phyloP scores from a whole-genome alignment of 2,797 vertebrate genomes.

The Chelon auratus region DNA sequence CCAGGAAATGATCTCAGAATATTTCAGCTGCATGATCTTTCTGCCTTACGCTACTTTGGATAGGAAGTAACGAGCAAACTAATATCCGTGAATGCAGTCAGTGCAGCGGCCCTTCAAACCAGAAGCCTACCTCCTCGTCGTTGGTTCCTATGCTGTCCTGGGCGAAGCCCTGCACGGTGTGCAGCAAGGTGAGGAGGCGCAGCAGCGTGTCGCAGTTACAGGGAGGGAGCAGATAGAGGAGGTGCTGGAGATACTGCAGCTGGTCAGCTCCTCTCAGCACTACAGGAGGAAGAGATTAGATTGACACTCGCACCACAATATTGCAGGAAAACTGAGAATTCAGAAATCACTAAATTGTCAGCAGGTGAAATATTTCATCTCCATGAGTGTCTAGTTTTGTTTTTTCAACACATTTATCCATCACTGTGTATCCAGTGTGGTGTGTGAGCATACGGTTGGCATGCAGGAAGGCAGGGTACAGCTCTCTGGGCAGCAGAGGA shows the following conservation, averaged over 20 bases:
- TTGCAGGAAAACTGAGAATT: no score
- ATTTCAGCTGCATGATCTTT: no score
- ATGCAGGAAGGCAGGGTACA: conserved; percentile 91
- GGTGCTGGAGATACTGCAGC: conserved; percentile 87
- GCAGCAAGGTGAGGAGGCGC: conserved; percentile 88
- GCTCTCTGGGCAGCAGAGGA: conserved; percentile 89
- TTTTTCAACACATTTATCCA: no score
- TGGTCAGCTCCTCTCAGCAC: conserved; percentile 85
- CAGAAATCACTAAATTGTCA: no score
- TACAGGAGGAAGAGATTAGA: conserved; percentile 34
- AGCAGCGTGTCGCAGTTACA: conserved; percentile 94
- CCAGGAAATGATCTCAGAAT: not conserved
- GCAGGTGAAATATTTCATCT: no score
- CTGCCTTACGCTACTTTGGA: no score
- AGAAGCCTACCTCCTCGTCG: conserved; percentile 84
- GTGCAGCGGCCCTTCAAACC: not conserved
- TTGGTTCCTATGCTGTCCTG: conserved; percentile 82
- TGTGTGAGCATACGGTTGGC: conserved; percentile 82
- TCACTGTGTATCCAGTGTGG: not conserved
- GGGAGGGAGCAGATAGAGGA: conserved; percentile 92
- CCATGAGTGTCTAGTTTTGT: no score
- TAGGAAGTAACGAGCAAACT: no score
- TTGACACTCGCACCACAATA: not conserved
- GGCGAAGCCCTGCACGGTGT: conserved; percentile 87
- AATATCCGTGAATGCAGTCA: no score